Evolutionary conservation across 2,888 invertebrate genomes (phyloP).

Genomic region (Heteropelma amictum): DNA sequence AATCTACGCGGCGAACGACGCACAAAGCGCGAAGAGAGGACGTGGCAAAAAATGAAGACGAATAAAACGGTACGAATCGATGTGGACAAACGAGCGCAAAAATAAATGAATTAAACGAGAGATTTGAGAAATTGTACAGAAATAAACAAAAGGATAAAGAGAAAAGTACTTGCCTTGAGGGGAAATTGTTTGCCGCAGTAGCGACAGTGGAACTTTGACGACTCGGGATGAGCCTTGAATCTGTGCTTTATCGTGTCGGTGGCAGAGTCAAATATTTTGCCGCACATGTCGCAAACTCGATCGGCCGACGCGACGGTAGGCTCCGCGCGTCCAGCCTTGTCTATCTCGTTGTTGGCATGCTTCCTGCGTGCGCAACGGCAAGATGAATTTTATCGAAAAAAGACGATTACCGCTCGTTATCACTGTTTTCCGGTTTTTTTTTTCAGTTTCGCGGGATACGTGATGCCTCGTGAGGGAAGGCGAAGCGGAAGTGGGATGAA

Average conservation of each 20-base stretch:
- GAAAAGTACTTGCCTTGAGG: conserved; percentile 79
- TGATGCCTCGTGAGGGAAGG: background rate
- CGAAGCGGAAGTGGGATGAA: background rate
- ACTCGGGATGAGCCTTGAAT: conserved; percentile 83
- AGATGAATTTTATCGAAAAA: background rate
- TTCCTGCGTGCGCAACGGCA: conserved; percentile 77
- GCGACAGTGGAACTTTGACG: conserved; percentile 82
- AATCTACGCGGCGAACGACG: conserved; percentile 77
- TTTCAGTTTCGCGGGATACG: too few species aligned
- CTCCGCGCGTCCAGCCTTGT: conserved; percentile 66
- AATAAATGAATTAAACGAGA: too few species aligned
- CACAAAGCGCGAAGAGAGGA: background rate
- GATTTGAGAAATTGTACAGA: too few species aligned
- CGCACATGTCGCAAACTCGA: conserved; percentile 81
- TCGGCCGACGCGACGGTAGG: conserved; percentile 27
- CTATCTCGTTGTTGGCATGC: conserved; percentile 83
- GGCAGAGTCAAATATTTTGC: conserved; percentile 80
- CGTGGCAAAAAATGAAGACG: too few species aligned
- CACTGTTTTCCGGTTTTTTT: too few species aligned
- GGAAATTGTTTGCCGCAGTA: conserved; percentile 86
- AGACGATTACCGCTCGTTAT: background rate
- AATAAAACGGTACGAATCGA: too few species aligned
- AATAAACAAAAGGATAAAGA: background rate
- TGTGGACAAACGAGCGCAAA: too few species aligned
- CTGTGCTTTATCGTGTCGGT: conserved; percentile 84